phyloP scores from a whole-genome alignment of 2,113 vertebrate genomes.

The Amblyornis subalaris region DNA sequence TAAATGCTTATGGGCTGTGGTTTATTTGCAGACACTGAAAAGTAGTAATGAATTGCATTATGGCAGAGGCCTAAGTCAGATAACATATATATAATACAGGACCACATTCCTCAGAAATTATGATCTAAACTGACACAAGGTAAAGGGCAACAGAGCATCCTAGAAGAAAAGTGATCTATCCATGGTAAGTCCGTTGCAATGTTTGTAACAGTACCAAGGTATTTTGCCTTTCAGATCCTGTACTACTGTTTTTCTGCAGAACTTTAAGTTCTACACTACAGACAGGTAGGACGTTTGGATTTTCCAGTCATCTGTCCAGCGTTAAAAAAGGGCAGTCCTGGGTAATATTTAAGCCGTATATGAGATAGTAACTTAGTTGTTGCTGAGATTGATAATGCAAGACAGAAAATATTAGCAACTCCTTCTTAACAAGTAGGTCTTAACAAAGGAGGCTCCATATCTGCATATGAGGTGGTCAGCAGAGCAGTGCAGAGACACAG shows the following conservation, averaged over 20 bases:
- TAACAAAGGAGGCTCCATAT: neutral
- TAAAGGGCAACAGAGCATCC: neutral
- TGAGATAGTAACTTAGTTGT: neutral
- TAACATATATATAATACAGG: neutral
- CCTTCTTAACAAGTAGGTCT: neutral
- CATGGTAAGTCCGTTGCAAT: neutral
- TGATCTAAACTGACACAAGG: neutral
- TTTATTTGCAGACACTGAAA: neutral
- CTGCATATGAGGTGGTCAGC: fast-evolving
- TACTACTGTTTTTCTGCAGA: neutral
- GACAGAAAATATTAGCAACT: neutral
- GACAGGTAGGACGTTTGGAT: neutral
- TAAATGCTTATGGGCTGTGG: fast-evolving
- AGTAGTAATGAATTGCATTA: neutral
- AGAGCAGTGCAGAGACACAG: neutral
- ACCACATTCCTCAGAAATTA: neutral
- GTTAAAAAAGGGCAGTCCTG: neutral
- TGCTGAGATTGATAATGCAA: neutral
- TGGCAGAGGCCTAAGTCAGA: neutral
- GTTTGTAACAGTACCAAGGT: neutral
- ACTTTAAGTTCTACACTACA: neutral
- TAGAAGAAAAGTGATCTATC: neutral
- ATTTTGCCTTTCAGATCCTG: neutral
- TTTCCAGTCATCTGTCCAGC: neutral
- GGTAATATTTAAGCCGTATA: neutral